phyloP scores from a whole-genome alignment of 2,113 vertebrate species.

The Damaliscus lunatus region DNA sequence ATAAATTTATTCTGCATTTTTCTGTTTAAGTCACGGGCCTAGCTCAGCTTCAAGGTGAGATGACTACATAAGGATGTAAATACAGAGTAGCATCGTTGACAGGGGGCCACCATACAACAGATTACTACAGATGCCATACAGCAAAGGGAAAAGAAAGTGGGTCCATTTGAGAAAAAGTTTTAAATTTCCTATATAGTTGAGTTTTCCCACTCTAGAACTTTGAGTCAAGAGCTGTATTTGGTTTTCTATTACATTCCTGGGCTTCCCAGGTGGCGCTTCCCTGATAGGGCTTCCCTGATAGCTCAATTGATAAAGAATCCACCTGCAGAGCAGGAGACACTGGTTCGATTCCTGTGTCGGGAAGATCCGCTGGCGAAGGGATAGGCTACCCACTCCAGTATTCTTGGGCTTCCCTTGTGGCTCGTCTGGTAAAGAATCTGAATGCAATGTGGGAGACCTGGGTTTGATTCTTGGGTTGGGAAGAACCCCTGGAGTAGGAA shows the following conservation, averaged over 20 bases:
- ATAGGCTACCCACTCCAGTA: not conserved
- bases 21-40: not conserved
- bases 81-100: not conserved
- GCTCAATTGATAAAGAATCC: not conserved
- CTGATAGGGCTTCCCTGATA: not conserved
- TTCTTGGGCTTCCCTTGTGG: not conserved
- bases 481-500: not conserved
- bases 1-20: not conserved
- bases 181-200: not conserved
- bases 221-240: not conserved
- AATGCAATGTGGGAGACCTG: not conserved
- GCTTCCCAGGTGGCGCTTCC: not conserved
- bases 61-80: not conserved
- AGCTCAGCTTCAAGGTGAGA: not conserved
- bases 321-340: not conserved
- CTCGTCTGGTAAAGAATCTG: not conserved
- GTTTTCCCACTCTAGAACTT: not conserved
- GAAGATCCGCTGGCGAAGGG: not conserved
- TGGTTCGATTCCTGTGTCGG: accelerated
- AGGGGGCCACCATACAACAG: not conserved
- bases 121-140: not conserved
- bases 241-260: not conserved
- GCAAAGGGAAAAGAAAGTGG: not conserved
- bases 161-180: not conserved
- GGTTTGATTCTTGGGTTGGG: not conserved